phyloP scores from a whole-genome alignment of 2,113 vertebrate genomes.

The Sitta europaea region DNA sequence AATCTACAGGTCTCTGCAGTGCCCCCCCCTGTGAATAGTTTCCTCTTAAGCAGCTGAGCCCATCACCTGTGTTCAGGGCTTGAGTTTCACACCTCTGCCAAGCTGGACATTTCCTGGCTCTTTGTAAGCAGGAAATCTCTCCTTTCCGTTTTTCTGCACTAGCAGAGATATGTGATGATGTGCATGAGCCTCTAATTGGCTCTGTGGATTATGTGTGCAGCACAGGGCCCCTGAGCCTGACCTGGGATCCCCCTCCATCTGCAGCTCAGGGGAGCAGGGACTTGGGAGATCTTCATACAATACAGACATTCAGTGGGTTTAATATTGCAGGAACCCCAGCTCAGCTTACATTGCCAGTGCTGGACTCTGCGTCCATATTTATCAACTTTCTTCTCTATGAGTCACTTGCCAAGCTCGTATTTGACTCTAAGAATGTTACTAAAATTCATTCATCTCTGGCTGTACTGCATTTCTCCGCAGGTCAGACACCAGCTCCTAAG shows the following conservation, averaged over 20 bases:
- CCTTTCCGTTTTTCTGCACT: background rate
- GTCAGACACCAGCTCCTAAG: background rate
- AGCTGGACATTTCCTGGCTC: background rate
- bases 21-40: background rate
- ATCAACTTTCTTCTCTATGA: background rate
- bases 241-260: background rate
- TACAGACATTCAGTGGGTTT: background rate
- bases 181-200: background rate
- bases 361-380: background rate
- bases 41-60: background rate
- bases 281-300: background rate
- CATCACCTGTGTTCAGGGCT: background rate
- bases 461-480: background rate
- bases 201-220: background rate
- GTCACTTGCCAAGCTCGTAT: background rate
- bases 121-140: background rate
- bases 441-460: background rate
- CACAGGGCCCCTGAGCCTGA: background rate
- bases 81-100: background rate
- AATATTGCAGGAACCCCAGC: background rate
- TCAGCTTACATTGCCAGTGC: background rate
- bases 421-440: background rate
- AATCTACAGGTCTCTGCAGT: rapidly evolving
- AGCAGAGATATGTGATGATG: background rate
- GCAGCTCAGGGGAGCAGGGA: background rate